These are phyloP conservation scores for Sebastes steindachneri DNA, from an alignment of 2,797 vertebrate species.

Conservation along the genomic window DNA sequence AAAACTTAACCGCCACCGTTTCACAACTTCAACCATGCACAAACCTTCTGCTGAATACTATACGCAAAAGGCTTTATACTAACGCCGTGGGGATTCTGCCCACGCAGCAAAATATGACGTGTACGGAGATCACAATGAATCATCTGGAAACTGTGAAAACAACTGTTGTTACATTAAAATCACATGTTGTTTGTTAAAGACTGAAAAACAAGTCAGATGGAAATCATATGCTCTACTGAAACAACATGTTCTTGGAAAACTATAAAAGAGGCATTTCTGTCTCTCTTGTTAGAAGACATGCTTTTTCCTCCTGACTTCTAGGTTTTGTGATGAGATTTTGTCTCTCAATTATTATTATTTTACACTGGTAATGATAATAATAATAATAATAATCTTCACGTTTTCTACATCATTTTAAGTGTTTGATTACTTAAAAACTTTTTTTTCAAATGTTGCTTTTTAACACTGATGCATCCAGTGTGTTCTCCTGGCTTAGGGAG, in stretches of 20 bases:
- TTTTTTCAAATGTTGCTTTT: background rate
- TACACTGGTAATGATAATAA: too few relatives aligned
- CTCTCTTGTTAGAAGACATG: background rate
- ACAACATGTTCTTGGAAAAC: background rate
- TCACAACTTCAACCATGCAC: background rate
- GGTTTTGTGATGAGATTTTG: background rate
- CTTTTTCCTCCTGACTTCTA: background rate
- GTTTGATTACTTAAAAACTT: background rate
- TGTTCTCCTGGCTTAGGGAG: background rate
- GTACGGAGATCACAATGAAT: background rate
- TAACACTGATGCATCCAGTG: background rate
- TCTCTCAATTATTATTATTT: background rate
- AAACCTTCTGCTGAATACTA: background rate
- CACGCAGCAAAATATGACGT: background rate
- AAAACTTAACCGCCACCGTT: background rate
- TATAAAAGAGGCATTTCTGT: background rate
- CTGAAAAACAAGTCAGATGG: background rate
- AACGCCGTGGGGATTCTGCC: background rate
- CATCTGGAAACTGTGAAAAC: background rate
- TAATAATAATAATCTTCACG: background rate
- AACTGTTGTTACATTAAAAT: background rate
- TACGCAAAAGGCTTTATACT: background rate
- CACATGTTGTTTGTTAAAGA: background rate
- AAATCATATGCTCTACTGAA: background rate
- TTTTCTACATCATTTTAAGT: background rate